Evolutionary conservation across 2,888 invertebrate genomes (phyloP).

Genomic region (Acholoe squamosa): DNA sequence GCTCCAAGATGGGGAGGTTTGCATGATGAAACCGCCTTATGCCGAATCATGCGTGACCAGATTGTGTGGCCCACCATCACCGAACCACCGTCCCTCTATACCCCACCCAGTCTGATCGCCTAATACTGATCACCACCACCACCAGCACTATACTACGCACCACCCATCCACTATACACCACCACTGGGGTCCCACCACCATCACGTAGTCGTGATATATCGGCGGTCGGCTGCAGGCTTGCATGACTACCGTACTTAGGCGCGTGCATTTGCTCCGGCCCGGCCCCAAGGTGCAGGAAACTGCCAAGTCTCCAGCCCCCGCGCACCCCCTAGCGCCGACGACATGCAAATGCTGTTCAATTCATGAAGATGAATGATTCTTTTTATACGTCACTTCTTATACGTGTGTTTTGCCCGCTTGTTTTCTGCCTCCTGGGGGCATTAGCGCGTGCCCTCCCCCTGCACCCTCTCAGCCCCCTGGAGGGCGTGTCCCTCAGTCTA

Average conservation of each 20-base stretch:
- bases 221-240: background rate
- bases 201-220: constrained; percentile 41
- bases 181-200: background rate
- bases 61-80: background rate
- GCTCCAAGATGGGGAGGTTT: background rate
- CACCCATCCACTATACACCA: background rate
- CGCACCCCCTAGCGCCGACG: background rate
- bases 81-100: background rate
- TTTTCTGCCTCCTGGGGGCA: constrained; percentile 13
- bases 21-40: background rate
- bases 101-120: background rate
- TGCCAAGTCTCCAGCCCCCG: constrained; percentile 47
- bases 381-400: constrained; percentile 53
- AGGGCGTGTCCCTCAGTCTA: background rate
- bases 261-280: constrained; percentile 40
- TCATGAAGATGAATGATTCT: constrained; percentile 59
- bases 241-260: constrained; percentile 51
- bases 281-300: constrained; percentile 45
- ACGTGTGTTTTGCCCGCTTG: constrained; percentile 29
- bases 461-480: background rate
- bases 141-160: background rate
- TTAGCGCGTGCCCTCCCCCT: background rate
- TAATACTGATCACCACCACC: background rate
- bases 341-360: constrained; percentile 59
- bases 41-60: constrained; percentile 22